phyloP scores from a whole-genome alignment of 2,888 invertebrate species.

The Limenitis camilla region DNA sequence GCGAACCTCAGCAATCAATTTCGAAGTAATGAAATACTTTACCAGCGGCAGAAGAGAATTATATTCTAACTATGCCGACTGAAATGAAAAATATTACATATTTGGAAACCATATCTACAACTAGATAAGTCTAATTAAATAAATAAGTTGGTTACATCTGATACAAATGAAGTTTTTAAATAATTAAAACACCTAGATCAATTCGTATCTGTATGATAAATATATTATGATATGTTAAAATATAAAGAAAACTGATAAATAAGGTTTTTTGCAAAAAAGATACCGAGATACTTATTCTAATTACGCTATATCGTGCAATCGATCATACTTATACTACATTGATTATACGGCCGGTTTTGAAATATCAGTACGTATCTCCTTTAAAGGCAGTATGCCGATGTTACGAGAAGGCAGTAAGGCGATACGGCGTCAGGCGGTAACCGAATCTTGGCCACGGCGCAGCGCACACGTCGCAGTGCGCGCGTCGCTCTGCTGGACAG shows the following conservation, averaged over 20 bases:
- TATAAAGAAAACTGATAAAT: neutral
- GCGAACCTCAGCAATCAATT: too few species aligned
- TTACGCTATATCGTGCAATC: conserved; percentile 4
- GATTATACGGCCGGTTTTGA: conserved; percentile 15
- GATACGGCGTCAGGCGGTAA: conserved; percentile 53
- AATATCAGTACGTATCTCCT: conserved; percentile 18
- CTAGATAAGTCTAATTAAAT: too few species aligned
- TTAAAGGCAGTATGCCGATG: conserved; percentile 22
- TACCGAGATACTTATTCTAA: conserved; percentile 2
- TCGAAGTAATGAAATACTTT: too few species aligned
- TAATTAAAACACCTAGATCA: neutral
- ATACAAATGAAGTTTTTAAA: neutral
- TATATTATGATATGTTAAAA: neutral
- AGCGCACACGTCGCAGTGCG: conserved; percentile 47
- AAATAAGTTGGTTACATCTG: too few species aligned
- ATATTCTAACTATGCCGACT: too few species aligned
- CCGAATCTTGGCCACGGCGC: conserved; percentile 42
- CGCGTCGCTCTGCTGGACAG: conserved; percentile 51
- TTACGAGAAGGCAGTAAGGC: conserved; percentile 23
- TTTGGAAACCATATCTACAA: too few species aligned
- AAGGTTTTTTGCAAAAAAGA: neutral
- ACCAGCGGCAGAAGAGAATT: too few species aligned
- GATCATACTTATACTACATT: conserved; percentile 18
- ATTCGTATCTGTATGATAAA: too few species aligned
- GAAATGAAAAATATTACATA: too few species aligned